These are phyloP conservation scores for Crocallis elinguaria DNA, from an alignment of 2,888 invertebrate genomes.

Conservation along the genomic window DNA sequence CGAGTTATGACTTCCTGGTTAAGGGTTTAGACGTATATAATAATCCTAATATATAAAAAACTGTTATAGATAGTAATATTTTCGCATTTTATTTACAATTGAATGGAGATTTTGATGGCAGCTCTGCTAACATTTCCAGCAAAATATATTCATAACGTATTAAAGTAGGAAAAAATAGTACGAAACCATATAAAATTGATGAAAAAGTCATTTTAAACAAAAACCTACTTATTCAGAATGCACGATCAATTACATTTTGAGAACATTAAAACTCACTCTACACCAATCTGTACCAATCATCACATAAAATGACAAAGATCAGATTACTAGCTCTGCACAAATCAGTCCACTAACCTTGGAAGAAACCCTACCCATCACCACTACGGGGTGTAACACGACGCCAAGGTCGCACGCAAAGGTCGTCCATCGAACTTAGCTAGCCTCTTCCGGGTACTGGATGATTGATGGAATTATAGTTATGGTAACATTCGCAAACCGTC, in stretches of 20 bases:
- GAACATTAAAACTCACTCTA: not conserved
- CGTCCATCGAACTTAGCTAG: slow-evolving; percentile 65
- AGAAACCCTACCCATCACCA: slow-evolving; percentile 33
- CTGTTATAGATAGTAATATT: too few species aligned
- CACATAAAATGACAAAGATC: not conserved
- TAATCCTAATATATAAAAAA: too few species aligned
- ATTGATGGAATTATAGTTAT: slow-evolving; percentile 58
- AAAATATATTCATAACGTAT: not conserved
- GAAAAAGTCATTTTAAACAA: too few species aligned
- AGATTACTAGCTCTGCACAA: slow-evolving; percentile 7
- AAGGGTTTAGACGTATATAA: too few species aligned
- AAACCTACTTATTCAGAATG: too few species aligned
- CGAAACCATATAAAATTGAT: too few species aligned
- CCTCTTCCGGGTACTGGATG: slow-evolving; percentile 65
- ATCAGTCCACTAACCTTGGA: slow-evolving; percentile 28
- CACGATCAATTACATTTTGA: too few species aligned
- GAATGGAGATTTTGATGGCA: too few species aligned
- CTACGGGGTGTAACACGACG: slow-evolving; percentile 45
- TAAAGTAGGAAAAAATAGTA: too few species aligned
- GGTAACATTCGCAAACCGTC: slow-evolving; percentile 41
- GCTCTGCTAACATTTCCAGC: too few species aligned
- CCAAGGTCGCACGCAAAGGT: slow-evolving; percentile 70
- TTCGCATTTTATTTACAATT: too few species aligned
- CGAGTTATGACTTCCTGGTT: slow-evolving; percentile 11
- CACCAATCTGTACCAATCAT: not conserved